Conservation (phyloP, 2,113 vertebrate species). For the Procavia capensis region DNA sequence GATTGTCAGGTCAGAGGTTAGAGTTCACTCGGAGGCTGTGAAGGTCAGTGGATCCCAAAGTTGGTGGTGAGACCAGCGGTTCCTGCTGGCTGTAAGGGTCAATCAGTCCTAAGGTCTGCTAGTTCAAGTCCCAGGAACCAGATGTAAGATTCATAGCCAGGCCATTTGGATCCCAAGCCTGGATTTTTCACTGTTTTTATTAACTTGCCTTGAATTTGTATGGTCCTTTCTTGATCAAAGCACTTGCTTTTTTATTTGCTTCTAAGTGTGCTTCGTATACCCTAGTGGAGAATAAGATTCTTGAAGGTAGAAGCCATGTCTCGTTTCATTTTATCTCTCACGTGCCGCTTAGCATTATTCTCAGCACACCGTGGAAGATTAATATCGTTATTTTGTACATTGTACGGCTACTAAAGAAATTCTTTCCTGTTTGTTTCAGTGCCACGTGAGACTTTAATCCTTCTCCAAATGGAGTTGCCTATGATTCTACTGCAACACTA, state of each 20-base stretch:
- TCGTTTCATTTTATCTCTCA: background rate
- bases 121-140: too few species aligned
- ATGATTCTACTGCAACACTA: constrained; percentile 58
- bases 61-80: too few species aligned
- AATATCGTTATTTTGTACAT: background rate
- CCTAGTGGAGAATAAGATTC: background rate
- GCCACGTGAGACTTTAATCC: background rate
- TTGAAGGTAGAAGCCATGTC: background rate
- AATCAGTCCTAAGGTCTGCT: too few species aligned
- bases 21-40: too few species aligned
- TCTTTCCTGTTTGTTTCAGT: background rate
- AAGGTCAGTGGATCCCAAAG: too few species aligned
- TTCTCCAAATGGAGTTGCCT: background rate
- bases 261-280: constrained; percentile 3
- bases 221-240: background rate
- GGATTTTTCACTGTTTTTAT: background rate
- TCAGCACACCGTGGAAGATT: constrained; percentile 4
- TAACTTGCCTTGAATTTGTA: background rate
- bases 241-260: background rate
- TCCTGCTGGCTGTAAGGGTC: too few species aligned
- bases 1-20: too few species aligned
- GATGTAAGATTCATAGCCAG: background rate
- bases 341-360: background rate
- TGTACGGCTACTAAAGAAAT: background rate
- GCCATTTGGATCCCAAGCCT: background rate